These are phyloP conservation scores for Stomatorhinus ivindoensis DNA, from an alignment of 2,113 vertebrate species.

Conservation along the genomic window DNA sequence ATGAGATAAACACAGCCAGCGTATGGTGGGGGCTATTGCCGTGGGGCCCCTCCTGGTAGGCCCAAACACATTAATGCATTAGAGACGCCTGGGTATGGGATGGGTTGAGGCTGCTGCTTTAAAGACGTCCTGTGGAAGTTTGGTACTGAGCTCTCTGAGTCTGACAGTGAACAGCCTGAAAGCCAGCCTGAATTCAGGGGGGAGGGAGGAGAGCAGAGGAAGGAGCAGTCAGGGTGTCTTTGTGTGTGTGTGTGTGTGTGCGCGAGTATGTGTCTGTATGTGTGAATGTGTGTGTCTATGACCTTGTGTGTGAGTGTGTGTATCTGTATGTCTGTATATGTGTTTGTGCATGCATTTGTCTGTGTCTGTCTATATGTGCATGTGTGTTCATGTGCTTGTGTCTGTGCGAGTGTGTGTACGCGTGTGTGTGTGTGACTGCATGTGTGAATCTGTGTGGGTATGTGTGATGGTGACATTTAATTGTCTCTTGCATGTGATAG, in stretches of 20 bases:
- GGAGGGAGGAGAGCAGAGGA: neutral
- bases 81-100: neutral
- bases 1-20: neutral
- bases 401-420: neutral
- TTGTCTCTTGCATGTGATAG: neutral
- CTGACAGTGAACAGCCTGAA: too few species aligned
- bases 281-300: too few species aligned
- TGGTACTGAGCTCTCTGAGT: neutral
- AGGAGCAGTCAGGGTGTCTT: neutral
- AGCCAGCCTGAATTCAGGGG: too few species aligned
- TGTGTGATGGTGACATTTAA: neutral
- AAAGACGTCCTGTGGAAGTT: neutral
- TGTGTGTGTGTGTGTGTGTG: too few species aligned
- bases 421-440: conserved; percentile 1
- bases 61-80: neutral
- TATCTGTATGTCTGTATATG: neutral
- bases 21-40: neutral
- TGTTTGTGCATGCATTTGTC: neutral
- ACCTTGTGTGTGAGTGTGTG: neutral
- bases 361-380: neutral
- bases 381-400: neutral
- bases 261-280: neutral
- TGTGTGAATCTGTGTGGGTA: neutral
- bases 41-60: neutral
- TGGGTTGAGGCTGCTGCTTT: neutral